These are phyloP conservation scores for Anthonomus grandis DNA, from an alignment of 1,140 invertebrate species.

Conservation along the genomic window DNA sequence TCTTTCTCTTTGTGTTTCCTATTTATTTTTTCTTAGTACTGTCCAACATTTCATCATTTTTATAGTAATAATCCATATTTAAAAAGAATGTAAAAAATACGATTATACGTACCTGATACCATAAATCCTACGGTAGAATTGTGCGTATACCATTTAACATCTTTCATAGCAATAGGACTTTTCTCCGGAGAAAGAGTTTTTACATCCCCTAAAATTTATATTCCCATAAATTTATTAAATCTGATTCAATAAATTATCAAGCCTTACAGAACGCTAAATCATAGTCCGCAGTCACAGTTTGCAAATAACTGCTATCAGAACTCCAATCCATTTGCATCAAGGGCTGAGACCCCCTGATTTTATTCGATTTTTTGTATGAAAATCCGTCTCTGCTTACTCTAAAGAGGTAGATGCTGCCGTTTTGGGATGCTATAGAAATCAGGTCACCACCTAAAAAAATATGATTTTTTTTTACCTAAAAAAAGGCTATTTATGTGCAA, in stretches of 20 bases:
- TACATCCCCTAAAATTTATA: conserved; percentile 69
- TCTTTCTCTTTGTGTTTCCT: too few species aligned
- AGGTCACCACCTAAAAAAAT: conserved; percentile 75
- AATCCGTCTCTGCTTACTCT: conserved; percentile 80
- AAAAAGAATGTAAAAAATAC: too few species aligned
- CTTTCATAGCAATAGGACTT: conserved; percentile 81
- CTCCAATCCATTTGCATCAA: conserved; percentile 89
- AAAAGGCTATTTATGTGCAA: neutral
- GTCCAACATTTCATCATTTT: too few species aligned
- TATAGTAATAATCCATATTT: too few species aligned
- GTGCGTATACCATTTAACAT: conserved; percentile 83
- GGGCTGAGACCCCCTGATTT: conserved; percentile 78
- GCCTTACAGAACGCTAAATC: conserved; percentile 83
- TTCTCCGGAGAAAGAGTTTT: conserved; percentile 79
- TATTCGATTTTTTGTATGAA: conserved; percentile 83
- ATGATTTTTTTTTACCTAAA: neutral
- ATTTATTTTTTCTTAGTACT: too few species aligned
- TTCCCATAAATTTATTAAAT: neutral
- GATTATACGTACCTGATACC: conserved; percentile 69
- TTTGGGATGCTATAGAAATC: conserved; percentile 87
- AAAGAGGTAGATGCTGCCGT: conserved; percentile 82
- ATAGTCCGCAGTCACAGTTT: conserved; percentile 89
- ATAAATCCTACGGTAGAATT: conserved; percentile 81
- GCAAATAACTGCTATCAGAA: conserved; percentile 78
- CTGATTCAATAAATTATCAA: neutral